These are phyloP conservation scores for Tautogolabrus adspersus DNA, from an alignment of 2,113 vertebrate species.

Conservation along the genomic window DNA sequence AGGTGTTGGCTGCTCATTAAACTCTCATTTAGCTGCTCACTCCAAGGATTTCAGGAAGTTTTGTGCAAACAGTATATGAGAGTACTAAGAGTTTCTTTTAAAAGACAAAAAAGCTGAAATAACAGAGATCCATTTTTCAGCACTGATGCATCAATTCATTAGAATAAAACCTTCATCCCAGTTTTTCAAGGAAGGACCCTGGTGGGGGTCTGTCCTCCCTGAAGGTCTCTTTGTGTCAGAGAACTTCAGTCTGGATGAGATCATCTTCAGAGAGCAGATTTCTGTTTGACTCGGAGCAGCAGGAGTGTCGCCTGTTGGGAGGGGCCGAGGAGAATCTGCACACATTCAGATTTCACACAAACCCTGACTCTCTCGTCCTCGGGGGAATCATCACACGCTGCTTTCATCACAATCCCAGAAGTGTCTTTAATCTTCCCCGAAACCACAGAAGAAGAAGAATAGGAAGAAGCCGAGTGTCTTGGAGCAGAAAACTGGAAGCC, in stretches of 20 bases:
- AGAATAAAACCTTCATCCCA: too few species aligned
- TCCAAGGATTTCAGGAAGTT: background rate
- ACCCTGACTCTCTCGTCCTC: background rate
- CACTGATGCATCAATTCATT: too few species aligned
- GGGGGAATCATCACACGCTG: background rate
- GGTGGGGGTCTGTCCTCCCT: background rate
- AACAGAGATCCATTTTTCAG: too few species aligned
- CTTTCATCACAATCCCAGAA: constrained; percentile 10
- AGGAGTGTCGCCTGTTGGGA: background rate
- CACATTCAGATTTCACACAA: background rate
- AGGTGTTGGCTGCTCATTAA: background rate
- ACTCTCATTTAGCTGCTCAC: background rate
- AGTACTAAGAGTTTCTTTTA: too few species aligned
- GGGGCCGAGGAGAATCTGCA: background rate
- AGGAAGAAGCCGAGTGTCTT: background rate
- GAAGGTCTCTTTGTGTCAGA: background rate
- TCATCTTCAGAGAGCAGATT: constrained; percentile 1
- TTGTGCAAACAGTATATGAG: too few species aligned
- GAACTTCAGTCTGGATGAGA: background rate
- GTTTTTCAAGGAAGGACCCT: too few species aligned
- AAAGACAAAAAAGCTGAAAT: too few species aligned
- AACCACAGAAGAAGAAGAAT: background rate
- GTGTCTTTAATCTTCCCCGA: background rate
- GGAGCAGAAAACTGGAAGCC: background rate
- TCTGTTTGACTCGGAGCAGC: background rate